Base-by-base conservation (phyloP, 1,140 invertebrate species). In the Drosophila oshimai region DNA sequence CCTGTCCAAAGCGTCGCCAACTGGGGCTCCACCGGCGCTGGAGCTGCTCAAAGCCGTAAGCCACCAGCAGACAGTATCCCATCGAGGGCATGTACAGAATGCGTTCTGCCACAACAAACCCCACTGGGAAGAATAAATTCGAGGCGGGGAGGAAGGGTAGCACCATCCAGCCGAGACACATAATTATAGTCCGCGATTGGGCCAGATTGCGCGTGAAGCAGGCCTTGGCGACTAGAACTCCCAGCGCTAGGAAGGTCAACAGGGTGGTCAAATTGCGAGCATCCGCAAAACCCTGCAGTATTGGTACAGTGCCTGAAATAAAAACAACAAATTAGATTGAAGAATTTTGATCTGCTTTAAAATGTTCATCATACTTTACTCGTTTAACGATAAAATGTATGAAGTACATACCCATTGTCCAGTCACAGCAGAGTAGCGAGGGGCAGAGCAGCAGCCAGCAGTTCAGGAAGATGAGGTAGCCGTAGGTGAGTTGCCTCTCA, bases 71-170 rank as follows among this genome's bases (percentile, higher is more conserved):
- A 89, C 97, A 99, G 92, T 98, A 99, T 6, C 98, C 98, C 96
- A 99, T 98, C 2, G 98, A 99, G 3, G 98, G 98, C 92, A 98
- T 97, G 91, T 99, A 99, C 0, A 99, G 93, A 28, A 99, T 96
- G 77, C 98, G 92, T 92, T 99, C 98, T 4, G 98, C 98, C 6
- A 99, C 95, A 26, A 99, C 98, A 92, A 99, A 99, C 4, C 98
- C 98, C 58, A 99, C 98, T 0, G 98, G 97, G 88, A 99, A 98
- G 92, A 99, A 98, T 15, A 99, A 92, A 93, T 99, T 99, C 29
- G 97, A 98, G 0, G 98, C 98, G 12, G 98, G 98, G 53, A 99
- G 91, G 91, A 99, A 99, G 55, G 98, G 97, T 37, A 99, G 92
- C 34, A 97, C 94, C 87, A 98, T 93, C 87, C 99, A 94, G 24